Evolutionary conservation across 2,797 vertebrate genomes (phyloP).

Genomic region (Gobio occitaniae): DNA sequence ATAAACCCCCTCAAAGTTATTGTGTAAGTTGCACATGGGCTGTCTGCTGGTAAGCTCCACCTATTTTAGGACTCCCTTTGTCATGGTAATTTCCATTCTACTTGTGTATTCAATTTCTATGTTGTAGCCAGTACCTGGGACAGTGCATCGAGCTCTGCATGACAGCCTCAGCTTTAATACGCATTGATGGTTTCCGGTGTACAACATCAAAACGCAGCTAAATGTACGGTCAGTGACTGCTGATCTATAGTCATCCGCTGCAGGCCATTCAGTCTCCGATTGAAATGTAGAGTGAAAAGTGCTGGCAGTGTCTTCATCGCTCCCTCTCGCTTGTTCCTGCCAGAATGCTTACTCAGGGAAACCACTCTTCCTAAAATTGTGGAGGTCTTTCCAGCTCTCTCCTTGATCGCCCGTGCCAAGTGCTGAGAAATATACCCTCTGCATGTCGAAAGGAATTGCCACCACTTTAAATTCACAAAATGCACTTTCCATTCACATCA

Average conservation of each 20-base stretch:
- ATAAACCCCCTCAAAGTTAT: not conserved
- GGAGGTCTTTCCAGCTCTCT: conserved; percentile 44
- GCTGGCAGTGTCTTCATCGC: conserved; percentile 47
- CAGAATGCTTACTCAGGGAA: conserved; percentile 42
- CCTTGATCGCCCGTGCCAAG: conserved; percentile 1
- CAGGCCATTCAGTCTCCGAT: conserved; percentile 32
- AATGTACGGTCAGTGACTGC: conserved; percentile 24
- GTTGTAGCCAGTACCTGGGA: conserved; percentile 27
- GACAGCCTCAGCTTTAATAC: conserved; percentile 30
- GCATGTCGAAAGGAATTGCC: conserved; percentile 13
- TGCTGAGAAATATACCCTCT: conserved; percentile 26
- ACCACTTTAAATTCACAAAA: conserved; percentile 21
- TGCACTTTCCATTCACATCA: not conserved
- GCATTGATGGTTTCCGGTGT: conserved; percentile 38
- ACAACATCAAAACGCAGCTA: conserved; percentile 22
- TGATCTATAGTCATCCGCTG: conserved; percentile 18
- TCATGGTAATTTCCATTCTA: conserved; percentile 28
- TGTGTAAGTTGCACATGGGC: not conserved
- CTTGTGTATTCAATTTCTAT: not conserved
- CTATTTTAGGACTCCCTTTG: not conserved
- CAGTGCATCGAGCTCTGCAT: conserved; percentile 17
- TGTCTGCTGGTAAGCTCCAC: conserved; percentile 4
- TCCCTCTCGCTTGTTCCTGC: conserved; percentile 13
- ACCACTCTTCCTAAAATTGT: conserved; percentile 39
- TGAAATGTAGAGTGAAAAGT: conserved; percentile 72